Evolutionary conservation across 2,797 vertebrate genomes (phyloP), one percentile per base, ranked within the genome.

Genomic region (Gallinago stenura): DNA sequence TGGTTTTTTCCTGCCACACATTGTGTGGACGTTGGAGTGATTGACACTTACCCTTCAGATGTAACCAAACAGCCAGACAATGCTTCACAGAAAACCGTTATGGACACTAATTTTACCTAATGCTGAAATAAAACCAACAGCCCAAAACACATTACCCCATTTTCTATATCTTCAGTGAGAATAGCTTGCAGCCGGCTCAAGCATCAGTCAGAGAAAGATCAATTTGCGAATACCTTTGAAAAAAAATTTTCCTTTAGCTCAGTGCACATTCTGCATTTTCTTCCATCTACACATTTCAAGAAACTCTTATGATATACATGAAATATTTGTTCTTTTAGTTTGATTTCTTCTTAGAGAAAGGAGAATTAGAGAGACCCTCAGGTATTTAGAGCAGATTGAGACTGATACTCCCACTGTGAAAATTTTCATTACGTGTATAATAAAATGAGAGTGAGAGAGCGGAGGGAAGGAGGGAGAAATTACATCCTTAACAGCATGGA

Each of bases 251-350:
- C 16, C 75, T 45, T 48, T 58, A 39, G 10, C 71, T 94, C 72
- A 86, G 16, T 60, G 31, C 35, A 43, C n/a, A 56, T 57, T 30
- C 82, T 78, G 30, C 14, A 50, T 62, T 64, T 66, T 56, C 46
- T 79, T 83, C 81, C 25, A 22, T 53, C 60, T 70, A 56, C 30
- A 35, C 19, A 70, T 58, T 82, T 79, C 64, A 88, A 85, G 30
- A 96, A 95, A 94, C 21, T 61, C 77, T 83, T 75, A 94, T 7
- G 58, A 83, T 62, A 82, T 33, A 72, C 76, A 41, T 50, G 41
- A 94, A 95, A 81, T 77, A 97, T 84, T 97, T 93, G 53, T 69
- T 95, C 80, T 95, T 97, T 94, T 80, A 90, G 62, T 94, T 93
- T 85, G 33, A 93, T 80, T 96, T 81, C 84, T 94, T 70, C 53